Conservation (phyloP, 2,113 vertebrate species). For the Amblyopsis rosae region DNA sequence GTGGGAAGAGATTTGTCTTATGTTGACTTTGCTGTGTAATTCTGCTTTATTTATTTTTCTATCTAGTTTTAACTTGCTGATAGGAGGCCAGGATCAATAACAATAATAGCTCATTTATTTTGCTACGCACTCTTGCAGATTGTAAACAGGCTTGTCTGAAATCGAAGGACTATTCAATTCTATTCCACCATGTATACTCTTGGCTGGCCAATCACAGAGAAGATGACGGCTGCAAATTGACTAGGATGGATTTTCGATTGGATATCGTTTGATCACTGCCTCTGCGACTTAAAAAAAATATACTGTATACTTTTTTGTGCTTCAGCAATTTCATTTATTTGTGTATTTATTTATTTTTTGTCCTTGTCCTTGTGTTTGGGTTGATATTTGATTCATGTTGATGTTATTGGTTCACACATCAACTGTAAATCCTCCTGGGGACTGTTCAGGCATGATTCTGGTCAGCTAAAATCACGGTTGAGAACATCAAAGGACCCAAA, state of each 20-base stretch:
- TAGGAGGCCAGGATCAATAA: slow-evolving; percentile 62
- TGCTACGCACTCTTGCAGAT: slow-evolving; percentile 43
- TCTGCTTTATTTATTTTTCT: slow-evolving; percentile 39
- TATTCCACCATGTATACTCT: slow-evolving; percentile 41
- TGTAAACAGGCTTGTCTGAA: slow-evolving; percentile 49
- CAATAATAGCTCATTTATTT: slow-evolving; percentile 61
- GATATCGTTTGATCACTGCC: slow-evolving; percentile 49
- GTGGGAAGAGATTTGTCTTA: slow-evolving; percentile 30
- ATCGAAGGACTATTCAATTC: slow-evolving; percentile 55
- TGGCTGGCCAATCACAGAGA: slow-evolving; percentile 38
- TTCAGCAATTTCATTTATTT: slow-evolving; percentile 34
- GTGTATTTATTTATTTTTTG: neutral
- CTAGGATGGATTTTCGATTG: slow-evolving; percentile 47
- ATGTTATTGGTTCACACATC: slow-evolving; percentile 12
- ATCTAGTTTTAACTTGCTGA: slow-evolving; percentile 48
- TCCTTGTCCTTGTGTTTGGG: slow-evolving; percentile 28
- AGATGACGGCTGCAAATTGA: slow-evolving; percentile 9
- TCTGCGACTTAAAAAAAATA: slow-evolving; percentile 37
- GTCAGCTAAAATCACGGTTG: slow-evolving; percentile 50
- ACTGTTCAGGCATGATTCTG: slow-evolving; percentile 41
- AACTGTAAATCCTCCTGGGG: slow-evolving; percentile 18
- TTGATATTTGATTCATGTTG: slow-evolving; percentile 44
- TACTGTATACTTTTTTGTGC: slow-evolving; percentile 35
- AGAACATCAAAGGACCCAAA: slow-evolving; percentile 46
- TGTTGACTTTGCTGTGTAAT: slow-evolving; percentile 14